Evolutionary conservation across 1,140 invertebrate species (phyloP).

Genomic region (Anthonomus grandis): DNA sequence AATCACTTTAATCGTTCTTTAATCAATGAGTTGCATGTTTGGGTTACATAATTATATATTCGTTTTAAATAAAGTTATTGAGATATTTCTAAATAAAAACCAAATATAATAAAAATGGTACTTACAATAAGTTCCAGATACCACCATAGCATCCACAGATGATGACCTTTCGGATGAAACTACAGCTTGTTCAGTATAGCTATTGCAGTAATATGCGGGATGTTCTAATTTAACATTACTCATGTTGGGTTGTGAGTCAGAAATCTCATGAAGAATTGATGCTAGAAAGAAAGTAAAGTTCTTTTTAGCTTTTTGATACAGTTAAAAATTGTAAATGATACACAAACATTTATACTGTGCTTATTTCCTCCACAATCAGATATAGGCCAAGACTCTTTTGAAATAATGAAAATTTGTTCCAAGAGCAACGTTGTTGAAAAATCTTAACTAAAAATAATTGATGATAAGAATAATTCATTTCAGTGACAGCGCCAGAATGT

Average conservation of each 20-base stretch:
- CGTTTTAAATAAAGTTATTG: not conserved
- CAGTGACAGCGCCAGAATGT: too few relatives aligned
- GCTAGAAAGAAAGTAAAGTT: constrained; percentile 66
- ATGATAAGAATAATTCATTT: too few relatives aligned
- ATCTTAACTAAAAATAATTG: too few relatives aligned
- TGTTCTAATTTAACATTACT: constrained; percentile 89
- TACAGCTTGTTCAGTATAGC: constrained; percentile 72
- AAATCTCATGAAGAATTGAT: constrained; percentile 88
- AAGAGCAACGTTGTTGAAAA: too few relatives aligned
- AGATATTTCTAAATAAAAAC: not conserved
- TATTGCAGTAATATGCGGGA: constrained; percentile 86
- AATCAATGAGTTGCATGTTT: too few relatives aligned
- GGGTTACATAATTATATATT: too few relatives aligned
- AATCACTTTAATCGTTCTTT: too few relatives aligned
- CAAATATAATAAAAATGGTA: constrained; percentile 3
- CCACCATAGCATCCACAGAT: constrained; percentile 53
- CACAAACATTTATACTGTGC: too few relatives aligned
- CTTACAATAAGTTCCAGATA: constrained; percentile 62
- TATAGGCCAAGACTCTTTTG: too few relatives aligned
- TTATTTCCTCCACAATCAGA: too few relatives aligned
- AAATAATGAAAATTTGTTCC: too few relatives aligned
- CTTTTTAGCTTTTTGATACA: not conserved
- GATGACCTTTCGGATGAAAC: constrained; percentile 52
- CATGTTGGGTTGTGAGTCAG: constrained; percentile 71
- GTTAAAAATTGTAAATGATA: too few relatives aligned